These are phyloP conservation scores for Anguilla anguilla DNA, from an alignment of 2,797 vertebrate species.

Conservation along the genomic window DNA sequence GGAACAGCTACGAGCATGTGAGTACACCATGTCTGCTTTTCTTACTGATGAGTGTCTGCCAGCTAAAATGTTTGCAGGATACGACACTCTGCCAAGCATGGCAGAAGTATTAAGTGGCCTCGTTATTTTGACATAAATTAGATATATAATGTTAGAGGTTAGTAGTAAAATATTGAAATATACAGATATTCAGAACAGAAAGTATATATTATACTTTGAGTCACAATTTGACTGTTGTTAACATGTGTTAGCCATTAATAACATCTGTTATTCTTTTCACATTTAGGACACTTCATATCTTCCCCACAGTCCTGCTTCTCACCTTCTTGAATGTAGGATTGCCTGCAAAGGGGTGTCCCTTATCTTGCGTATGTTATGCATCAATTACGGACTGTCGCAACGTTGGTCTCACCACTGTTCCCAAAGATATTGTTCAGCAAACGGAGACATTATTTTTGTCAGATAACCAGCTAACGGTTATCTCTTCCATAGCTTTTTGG, in stretches of 20 bases:
- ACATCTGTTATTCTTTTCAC: background rate
- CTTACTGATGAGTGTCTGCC: background rate
- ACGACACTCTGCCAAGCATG: background rate
- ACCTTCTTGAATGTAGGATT: background rate
- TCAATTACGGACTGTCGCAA: slow-evolving; percentile 15
- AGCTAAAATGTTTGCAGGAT: background rate
- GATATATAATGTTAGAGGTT: background rate
- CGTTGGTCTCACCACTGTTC: background rate
- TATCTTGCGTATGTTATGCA: background rate
- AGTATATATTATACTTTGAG: background rate
- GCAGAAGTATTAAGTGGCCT: background rate
- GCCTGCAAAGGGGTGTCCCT: slow-evolving; percentile 10
- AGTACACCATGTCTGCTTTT: background rate
- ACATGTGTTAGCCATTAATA: background rate
- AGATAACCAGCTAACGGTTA: slow-evolving; percentile 8
- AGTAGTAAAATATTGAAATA: background rate
- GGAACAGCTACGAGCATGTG: background rate
- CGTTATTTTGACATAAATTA: background rate
- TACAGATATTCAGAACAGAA: background rate
- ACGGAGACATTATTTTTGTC: slow-evolving; percentile 19
- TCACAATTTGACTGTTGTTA: background rate
- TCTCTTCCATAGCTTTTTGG: background rate
- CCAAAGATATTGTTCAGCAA: background rate
- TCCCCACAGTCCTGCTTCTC: background rate
- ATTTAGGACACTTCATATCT: background rate